Percentiles rank a stretch among this genome's conserved stretches.
Evolutionary conservation across 2,113 vertebrate species (phyloP).

Genomic region (Psephotus haematonotus): DNA sequence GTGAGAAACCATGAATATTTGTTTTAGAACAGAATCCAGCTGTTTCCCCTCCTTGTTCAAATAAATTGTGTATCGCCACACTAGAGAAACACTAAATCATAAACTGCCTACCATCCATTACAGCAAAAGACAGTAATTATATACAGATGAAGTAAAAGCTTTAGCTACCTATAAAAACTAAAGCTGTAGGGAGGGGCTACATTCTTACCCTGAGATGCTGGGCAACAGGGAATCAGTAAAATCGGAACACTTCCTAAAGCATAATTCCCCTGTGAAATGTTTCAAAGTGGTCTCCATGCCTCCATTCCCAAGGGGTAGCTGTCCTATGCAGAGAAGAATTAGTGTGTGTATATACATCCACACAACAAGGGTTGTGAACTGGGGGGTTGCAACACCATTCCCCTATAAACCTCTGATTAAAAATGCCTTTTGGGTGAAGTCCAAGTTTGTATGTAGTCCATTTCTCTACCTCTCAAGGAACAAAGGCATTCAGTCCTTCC

Average conservation of each 20-base stretch:
- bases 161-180: constrained; percentile 45
- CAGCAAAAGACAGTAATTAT: constrained; percentile 20
- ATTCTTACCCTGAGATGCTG: constrained; percentile 48
- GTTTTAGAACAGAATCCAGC: constrained; percentile 67
- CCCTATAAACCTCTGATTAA: constrained; percentile 1
- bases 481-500: constrained; percentile 86
- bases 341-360: neutral
- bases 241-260: neutral
- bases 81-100: constrained; percentile 13
- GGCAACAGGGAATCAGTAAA: constrained; percentile 4
- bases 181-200: constrained; percentile 31
- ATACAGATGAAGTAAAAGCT: constrained; percentile 45
- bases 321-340: neutral
- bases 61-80: constrained; percentile 6
- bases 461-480: neutral
- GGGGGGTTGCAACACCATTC: neutral
- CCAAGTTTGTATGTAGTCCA: constrained; percentile 41
- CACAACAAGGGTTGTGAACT: neutral
- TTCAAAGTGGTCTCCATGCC: constrained; percentile 13
- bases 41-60: constrained; percentile 49
- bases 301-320: neutral
- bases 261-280: constrained; percentile 23
- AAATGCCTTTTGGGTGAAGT: constrained; percentile 25
- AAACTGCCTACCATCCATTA: constrained; percentile 20
- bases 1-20: constrained; percentile 52